Evolutionary conservation across 1,140 invertebrate species (phyloP).

Genomic region (Macrosteles quadrilineatus): DNA sequence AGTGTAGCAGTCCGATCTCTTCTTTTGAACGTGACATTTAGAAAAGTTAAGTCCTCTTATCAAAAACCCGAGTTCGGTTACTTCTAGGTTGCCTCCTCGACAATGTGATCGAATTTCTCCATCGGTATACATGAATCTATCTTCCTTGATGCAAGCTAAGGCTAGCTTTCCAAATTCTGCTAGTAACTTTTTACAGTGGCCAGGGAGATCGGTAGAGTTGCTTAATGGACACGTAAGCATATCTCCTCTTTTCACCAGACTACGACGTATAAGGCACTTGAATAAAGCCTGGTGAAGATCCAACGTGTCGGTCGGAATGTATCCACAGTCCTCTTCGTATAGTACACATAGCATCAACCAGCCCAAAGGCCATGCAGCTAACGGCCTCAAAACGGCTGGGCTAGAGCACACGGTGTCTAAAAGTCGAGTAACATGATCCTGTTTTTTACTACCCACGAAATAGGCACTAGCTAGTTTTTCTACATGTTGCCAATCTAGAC

Average conservation of each 20-base stretch:
- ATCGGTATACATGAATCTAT: conserved; percentile 53
- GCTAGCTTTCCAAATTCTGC: conserved; percentile 56
- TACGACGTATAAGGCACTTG: conserved; percentile 52
- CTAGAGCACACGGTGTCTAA: conserved; percentile 40
- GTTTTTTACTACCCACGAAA: conserved; percentile 43
- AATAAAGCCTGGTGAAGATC: conserved; percentile 52
- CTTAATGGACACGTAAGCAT: not conserved
- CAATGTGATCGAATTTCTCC: conserved; percentile 50
- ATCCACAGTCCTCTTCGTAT: conserved; percentile 50
- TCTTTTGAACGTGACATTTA: conserved; percentile 44
- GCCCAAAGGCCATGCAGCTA: conserved; percentile 57
- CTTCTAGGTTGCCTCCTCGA: conserved; percentile 49
- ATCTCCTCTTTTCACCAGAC: conserved; percentile 42
- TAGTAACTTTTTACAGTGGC: conserved; percentile 53
- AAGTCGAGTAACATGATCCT: conserved; percentile 39
- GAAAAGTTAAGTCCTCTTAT: conserved; percentile 50
- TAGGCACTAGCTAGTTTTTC: conserved; percentile 53
- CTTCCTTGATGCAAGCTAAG: conserved; percentile 52
- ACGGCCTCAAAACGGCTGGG: conserved; percentile 46
- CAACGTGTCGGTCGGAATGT: conserved; percentile 48
- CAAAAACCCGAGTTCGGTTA: conserved; percentile 53
- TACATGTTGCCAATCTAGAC: conserved; percentile 57
- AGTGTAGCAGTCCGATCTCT: conserved; percentile 50
- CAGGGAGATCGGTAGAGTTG: conserved; percentile 48
- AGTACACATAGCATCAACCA: conserved; percentile 57